These are phyloP conservation scores for Pantherophis alleghaniensis DNA, from an alignment of 2,797 vertebrate genomes.

Conservation along the genomic window DNA sequence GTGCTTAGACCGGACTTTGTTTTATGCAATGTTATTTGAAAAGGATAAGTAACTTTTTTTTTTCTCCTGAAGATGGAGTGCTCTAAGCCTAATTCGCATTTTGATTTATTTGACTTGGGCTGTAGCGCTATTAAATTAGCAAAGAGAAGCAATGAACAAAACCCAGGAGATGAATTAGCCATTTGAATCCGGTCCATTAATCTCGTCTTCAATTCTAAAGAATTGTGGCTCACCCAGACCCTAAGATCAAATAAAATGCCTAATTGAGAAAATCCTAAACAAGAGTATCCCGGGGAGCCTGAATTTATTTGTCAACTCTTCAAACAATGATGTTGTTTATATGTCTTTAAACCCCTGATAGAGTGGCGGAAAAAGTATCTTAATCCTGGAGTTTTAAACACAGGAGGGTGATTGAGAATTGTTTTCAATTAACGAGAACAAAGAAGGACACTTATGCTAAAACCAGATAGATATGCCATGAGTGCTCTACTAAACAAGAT, in stretches of 20 bases:
- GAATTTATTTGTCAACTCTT: slow-evolving; percentile 79
- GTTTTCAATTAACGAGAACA: slow-evolving; percentile 79
- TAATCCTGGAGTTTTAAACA: slow-evolving; percentile 73
- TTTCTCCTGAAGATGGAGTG: neutral
- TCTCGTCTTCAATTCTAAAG: slow-evolving; percentile 76
- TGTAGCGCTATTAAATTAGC: slow-evolving; percentile 76
- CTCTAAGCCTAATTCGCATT: slow-evolving; percentile 73
- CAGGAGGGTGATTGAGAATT: slow-evolving; percentile 77
- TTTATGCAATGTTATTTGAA: neutral
- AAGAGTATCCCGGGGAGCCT: slow-evolving; percentile 75
- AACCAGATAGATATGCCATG: slow-evolving; percentile 69
- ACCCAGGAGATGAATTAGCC: slow-evolving; percentile 78
- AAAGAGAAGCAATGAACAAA: slow-evolving; percentile 76
- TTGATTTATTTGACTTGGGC: slow-evolving; percentile 77
- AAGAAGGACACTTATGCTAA: slow-evolving; percentile 72
- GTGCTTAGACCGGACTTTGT: neutral
- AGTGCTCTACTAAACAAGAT: slow-evolving; percentile 68
- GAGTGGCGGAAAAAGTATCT: slow-evolving; percentile 71
- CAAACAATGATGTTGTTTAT: slow-evolving; percentile 81
- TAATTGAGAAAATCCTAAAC: slow-evolving; percentile 81
- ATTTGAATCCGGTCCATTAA: slow-evolving; percentile 78
- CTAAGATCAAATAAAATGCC: slow-evolving; percentile 81
- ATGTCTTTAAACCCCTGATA: slow-evolving; percentile 75
- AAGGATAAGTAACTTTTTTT: neutral
- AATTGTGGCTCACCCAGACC: slow-evolving; percentile 76